Percentiles rank a stretch among this genome's conserved stretches.
These are phyloP conservation scores for Augochlora pura DNA, from an alignment of 1,140 invertebrate genomes.

Conservation along the genomic window DNA sequence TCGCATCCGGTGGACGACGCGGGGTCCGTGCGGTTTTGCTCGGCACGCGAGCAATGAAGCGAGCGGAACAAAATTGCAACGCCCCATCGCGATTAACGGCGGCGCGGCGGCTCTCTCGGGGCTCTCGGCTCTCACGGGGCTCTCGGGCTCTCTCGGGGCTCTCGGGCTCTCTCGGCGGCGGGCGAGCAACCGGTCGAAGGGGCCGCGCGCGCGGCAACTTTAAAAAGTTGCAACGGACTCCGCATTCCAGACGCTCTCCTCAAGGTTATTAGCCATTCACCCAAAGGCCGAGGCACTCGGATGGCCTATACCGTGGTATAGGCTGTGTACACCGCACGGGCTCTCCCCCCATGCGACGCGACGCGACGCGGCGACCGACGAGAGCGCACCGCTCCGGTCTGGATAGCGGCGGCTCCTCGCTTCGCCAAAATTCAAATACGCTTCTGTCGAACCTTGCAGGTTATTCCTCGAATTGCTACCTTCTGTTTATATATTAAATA, in stretches of 20 bases:
- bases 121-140: too few relatives aligned
- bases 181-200: not conserved
- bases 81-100: not conserved
- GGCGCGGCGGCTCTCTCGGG: not conserved
- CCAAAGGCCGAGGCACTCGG: constrained; percentile 70
- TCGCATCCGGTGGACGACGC: not conserved
- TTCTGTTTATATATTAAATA: too few relatives aligned
- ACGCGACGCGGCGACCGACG: too few relatives aligned
- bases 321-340: too few relatives aligned
- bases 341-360: too few relatives aligned
- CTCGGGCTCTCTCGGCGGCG: too few relatives aligned
- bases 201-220: constrained; percentile 45
- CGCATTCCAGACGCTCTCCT: constrained; percentile 73
- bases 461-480: too few relatives aligned
- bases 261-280: constrained; percentile 75
- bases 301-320: constrained; percentile 34
- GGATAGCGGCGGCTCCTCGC: too few relatives aligned
- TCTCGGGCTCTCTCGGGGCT: too few relatives aligned
- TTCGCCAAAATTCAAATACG: too few relatives aligned
- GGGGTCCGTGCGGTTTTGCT: not conserved
- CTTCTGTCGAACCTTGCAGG: too few relatives aligned
- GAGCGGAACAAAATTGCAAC: not conserved
- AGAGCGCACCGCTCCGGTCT: too few relatives aligned
- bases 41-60: not conserved
- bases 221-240: constrained; percentile 69